These are phyloP conservation scores for Echiichthys vipera DNA, from an alignment of 2,797 vertebrate genomes.

Conservation along the genomic window DNA sequence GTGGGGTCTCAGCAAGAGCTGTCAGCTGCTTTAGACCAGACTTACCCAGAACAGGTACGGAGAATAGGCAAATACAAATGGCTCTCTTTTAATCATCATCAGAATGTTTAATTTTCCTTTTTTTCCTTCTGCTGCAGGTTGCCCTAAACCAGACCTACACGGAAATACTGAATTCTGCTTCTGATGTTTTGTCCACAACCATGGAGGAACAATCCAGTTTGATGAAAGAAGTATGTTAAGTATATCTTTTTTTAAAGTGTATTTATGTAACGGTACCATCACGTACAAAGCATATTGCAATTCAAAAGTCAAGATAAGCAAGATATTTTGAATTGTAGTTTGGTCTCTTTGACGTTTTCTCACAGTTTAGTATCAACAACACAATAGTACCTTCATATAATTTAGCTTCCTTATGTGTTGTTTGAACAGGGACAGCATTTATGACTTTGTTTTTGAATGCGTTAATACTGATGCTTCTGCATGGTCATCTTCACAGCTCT, in stretches of 20 bases:
- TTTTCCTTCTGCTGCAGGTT: constrained; percentile 69
- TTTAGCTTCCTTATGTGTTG: background rate
- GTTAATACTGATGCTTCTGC: background rate
- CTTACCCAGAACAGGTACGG: constrained; percentile 85
- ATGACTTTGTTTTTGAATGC: background rate
- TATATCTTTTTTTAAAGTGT: background rate
- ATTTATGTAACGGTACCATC: background rate
- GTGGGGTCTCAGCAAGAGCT: constrained; percentile 85
- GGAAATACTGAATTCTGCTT: constrained; percentile 73
- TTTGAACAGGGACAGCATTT: background rate
- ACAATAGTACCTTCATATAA: background rate
- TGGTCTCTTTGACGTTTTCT: background rate
- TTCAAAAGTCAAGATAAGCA: too few species aligned
- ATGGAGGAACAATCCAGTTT: constrained; percentile 80
- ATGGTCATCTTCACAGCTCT: constrained; percentile 66
- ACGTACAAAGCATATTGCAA: background rate
- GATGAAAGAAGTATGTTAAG: constrained; percentile 68
- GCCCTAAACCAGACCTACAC: constrained; percentile 76
- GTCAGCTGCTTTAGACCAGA: constrained; percentile 75
- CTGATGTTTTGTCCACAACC: constrained; percentile 73
- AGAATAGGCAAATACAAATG: background rate
- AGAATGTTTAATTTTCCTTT: constrained; percentile 8
- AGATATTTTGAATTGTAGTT: background rate
- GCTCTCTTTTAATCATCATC: background rate
- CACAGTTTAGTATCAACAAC: background rate